Percentiles rank a stretch among this genome's conserved stretches.
These are phyloP conservation scores for Sigmodon hispidus DNA, from an alignment of 2,113 vertebrate genomes.

Conservation along the genomic window DNA sequence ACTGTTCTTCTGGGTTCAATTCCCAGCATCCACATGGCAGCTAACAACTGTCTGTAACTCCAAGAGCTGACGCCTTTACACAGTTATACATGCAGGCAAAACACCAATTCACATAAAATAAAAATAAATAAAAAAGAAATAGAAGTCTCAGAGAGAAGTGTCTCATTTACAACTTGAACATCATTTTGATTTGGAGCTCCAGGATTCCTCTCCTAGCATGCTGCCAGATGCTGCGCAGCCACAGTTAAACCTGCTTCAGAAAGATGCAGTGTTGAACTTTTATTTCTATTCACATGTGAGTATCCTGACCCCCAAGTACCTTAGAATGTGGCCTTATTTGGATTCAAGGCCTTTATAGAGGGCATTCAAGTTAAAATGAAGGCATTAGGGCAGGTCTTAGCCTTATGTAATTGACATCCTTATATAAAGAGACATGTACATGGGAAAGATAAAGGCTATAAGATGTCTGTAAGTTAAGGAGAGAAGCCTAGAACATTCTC, in stretches of 20 bases:
- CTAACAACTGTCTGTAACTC: too few relatives aligned
- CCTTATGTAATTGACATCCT: not conserved
- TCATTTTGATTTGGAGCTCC: not conserved
- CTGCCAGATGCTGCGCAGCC: not conserved
- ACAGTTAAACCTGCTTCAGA: not conserved
- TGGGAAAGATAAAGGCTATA: not conserved
- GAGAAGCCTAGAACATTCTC: not conserved
- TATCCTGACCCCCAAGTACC: not conserved
- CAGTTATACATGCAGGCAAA: too few relatives aligned
- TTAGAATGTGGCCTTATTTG: not conserved
- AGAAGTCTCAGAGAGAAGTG: not conserved
- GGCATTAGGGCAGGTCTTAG: not conserved
- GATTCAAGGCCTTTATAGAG: not conserved
- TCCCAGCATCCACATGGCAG: too few relatives aligned
- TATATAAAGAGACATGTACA: not conserved
- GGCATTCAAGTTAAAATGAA: not conserved
- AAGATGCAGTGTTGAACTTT: not conserved
- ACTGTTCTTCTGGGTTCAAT: too few relatives aligned
- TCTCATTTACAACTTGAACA: not conserved
- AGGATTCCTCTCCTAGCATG: not conserved
- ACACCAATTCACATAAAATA: too few relatives aligned
- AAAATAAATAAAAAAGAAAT: not conserved
- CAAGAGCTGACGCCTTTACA: too few relatives aligned
- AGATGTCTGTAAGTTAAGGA: not conserved
- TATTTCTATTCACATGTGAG: not conserved